Percentiles rank a stretch among this genome's conserved stretches.
Conservation (phyloP, 2,113 vertebrate species). For the Ellobius talpinus region DNA sequence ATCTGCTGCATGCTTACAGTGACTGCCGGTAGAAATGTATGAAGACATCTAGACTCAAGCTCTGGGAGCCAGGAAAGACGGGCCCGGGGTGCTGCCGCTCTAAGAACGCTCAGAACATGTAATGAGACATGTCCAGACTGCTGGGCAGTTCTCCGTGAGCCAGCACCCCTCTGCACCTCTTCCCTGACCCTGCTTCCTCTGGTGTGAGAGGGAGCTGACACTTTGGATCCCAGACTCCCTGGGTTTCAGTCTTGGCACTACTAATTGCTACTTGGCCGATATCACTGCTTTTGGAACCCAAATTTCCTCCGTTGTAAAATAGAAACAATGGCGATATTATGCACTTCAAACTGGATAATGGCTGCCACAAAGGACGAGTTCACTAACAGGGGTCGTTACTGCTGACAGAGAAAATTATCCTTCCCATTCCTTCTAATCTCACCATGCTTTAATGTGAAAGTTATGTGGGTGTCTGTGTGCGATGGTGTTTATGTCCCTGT, state of each 20-base stretch:
- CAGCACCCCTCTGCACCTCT: rapidly evolving
- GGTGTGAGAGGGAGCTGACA: not conserved
- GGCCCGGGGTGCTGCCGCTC: not conserved
- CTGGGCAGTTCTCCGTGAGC: no score
- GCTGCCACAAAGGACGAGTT: not conserved
- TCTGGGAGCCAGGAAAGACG: not conserved
- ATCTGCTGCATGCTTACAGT: not conserved
- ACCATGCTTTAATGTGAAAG: not conserved
- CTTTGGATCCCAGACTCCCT: rapidly evolving
- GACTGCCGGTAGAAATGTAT: no score
- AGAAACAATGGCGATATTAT: not conserved
- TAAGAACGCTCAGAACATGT: not conserved
- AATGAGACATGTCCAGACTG: no score
- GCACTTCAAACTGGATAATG: not conserved
- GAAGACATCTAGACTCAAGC: not conserved
- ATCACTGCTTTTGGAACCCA: not conserved
- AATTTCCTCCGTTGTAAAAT: not conserved
- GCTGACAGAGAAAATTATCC: not conserved
- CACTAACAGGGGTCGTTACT: not conserved
- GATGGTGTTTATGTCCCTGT: not conserved
- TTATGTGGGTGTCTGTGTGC: not conserved
- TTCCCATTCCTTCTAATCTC: not conserved
- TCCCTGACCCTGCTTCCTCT: not conserved
- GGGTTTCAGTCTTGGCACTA: not conserved
- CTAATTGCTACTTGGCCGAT: not conserved